Conservation (phyloP, 1,140 invertebrate genomes). For the Liolophura sinensis region DNA sequence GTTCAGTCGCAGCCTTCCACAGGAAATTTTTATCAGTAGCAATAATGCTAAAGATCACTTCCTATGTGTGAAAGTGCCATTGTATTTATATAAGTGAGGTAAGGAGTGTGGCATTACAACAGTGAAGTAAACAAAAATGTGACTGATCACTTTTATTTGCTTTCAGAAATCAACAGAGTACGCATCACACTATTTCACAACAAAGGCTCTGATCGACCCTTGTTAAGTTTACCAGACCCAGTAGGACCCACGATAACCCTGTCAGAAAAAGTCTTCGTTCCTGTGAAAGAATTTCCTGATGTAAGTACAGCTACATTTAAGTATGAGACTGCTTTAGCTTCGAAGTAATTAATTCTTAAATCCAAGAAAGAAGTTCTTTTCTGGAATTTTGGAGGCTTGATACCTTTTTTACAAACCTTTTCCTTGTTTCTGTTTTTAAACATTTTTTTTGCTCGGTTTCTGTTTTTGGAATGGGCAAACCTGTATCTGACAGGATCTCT, state of each 20-base stretch:
- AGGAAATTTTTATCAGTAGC: no score
- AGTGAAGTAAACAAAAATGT: neutral
- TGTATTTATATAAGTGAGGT: neutral
- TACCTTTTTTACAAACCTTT: no score
- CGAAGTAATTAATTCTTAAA: no score
- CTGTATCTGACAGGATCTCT: neutral
- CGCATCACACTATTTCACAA: conserved; percentile 97
- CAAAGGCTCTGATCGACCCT: conserved; percentile 76
- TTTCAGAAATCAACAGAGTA: conserved; percentile 98
- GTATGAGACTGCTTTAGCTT: no score
- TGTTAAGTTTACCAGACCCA: conserved; percentile 88
- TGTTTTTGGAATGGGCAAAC: no score
- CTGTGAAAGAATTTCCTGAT: conserved; percentile 99
- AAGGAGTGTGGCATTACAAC: neutral
- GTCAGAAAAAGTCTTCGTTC: conserved; percentile 99
- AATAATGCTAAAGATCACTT: no score
- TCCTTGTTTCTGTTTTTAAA: no score
- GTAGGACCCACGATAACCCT: conserved; percentile 88
- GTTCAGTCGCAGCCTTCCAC: neutral
- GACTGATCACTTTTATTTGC: conserved; percentile 1
- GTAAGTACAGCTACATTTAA: conserved; percentile 63
- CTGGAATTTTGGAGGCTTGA: no score
- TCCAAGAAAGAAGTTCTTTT: no score
- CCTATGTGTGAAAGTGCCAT: neutral
- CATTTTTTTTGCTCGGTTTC: no score